Conservation (phyloP, 2,888 invertebrate genomes). For the Nudaria mundana region DNA sequence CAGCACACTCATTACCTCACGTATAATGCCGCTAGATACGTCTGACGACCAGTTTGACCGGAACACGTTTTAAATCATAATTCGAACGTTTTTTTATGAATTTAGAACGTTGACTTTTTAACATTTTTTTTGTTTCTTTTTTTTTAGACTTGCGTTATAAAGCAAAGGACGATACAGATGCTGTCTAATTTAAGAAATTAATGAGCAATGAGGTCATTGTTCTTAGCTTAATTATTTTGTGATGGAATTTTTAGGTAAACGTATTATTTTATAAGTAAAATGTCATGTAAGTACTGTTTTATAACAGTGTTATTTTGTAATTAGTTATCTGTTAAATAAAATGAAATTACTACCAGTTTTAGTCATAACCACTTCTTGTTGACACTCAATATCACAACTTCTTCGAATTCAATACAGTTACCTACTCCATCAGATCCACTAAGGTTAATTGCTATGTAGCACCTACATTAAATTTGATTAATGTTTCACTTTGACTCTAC, state of each 20-base stretch:
- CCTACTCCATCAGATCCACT: constrained; percentile 25
- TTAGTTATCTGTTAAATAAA: constrained; percentile 24
- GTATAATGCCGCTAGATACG: constrained; percentile 76
- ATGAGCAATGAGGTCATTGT: constrained; percentile 18
- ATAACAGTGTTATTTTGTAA: not conserved
- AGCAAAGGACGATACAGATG: constrained; percentile 16
- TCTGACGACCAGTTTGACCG: constrained; percentile 79
- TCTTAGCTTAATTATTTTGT: constrained; percentile 3
- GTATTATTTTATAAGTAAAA: not conserved
- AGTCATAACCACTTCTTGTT: constrained; percentile 35
- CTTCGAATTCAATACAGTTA: constrained; percentile 19
- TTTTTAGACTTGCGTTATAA: constrained; percentile 22
- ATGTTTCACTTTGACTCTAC: constrained; percentile 26
- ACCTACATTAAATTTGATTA: constrained; percentile 26
- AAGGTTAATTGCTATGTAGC: constrained; percentile 19
- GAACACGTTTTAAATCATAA: constrained; percentile 82
- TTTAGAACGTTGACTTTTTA: constrained; percentile 75
- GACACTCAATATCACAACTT: constrained; percentile 32
- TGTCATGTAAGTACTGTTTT: constrained; percentile 3
- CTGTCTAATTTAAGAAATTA: constrained; percentile 12
- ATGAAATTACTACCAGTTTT: constrained; percentile 43
- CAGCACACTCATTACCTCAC: constrained; percentile 71
- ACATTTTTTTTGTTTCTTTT: constrained; percentile 51
- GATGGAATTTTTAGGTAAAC: constrained; percentile 5
- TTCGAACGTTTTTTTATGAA: constrained; percentile 73